phyloP scores from a whole-genome alignment of 2,888 invertebrate species.

The Alloplasta piceator region DNA sequence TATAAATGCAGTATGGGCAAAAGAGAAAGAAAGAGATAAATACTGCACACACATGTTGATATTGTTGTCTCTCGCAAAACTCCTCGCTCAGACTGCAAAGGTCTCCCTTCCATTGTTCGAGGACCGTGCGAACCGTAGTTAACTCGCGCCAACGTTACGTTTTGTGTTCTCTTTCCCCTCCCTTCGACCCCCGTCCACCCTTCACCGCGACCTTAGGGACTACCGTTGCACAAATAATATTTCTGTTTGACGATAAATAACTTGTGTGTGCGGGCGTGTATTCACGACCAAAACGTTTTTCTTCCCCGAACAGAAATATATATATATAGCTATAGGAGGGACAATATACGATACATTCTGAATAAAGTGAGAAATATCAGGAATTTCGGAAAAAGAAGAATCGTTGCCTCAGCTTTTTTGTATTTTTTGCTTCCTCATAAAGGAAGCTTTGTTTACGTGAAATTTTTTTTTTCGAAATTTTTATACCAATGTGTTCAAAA shows the following conservation, averaged over 20 bases:
- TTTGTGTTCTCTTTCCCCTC: constrained; percentile 23
- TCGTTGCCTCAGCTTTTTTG: too few relatives aligned
- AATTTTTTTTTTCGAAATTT: too few relatives aligned
- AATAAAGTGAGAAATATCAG: too few relatives aligned
- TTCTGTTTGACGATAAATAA: constrained; percentile 72
- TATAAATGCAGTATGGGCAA: background rate
- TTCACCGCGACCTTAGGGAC: constrained; percentile 20
- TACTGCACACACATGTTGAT: constrained; percentile 56
- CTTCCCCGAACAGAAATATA: constrained; percentile 4
- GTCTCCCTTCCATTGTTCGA: constrained; percentile 73
- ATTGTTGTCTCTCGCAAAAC: constrained; percentile 62
- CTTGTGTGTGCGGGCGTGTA: constrained; percentile 41
- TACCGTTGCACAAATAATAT: constrained; percentile 72
- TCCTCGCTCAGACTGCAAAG: constrained; percentile 58
- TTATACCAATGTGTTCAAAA: too few relatives aligned
- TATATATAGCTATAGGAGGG: background rate
- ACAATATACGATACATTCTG: too few relatives aligned
- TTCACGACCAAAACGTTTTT: constrained; percentile 12
- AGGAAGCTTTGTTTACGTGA: too few relatives aligned
- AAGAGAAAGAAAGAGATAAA: constrained; percentile 26
- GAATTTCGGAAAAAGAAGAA: too few relatives aligned
- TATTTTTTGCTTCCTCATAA: too few relatives aligned
- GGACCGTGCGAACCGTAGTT: constrained; percentile 72
- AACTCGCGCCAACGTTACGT: constrained; percentile 53
- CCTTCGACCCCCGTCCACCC: background rate